Evolutionary conservation across 2,888 invertebrate species (phyloP), one percentile per base, ranked within the genome.

Genomic region (Digitonthophagus gazella): DNA sequence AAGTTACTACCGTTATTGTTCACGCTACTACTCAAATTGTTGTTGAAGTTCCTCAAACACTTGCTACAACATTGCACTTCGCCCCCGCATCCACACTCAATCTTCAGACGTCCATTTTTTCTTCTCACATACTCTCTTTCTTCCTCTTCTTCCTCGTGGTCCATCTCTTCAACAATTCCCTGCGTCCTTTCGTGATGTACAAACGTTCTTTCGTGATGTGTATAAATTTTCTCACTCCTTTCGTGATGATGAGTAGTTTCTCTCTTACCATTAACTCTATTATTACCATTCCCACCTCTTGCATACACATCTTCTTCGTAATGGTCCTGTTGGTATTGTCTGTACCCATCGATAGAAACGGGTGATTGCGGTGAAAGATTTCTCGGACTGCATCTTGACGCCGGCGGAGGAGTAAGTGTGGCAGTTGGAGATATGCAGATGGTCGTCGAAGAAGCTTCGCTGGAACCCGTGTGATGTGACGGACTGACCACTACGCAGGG

Each of bases 401-500:
- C 76, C n/a, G 79, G 78, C 44, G 80, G 76, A 55, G 80, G 76
- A 67, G 80, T 80, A 56, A 80, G 71, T 16, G 81, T 81, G 67
- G 78, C 74, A 14, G 80, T 78, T 44, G 81, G 80, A 15, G 81
- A 81, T 44, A 76, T 71, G 71, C 77, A 77, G 16, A 70, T 67
- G 11, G 78, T 74, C 44, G 76, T 64, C 5, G 76, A 72, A 64
- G 76, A 74, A 63, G 11, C 6, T 8, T 61, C 61, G 18, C 18
- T 61, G 16, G 20, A 18, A 2, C 8, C n/a, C 18, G 11, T 44
- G 28, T 6, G 28, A 44, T 61, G 61, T 19, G 80, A 77, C 58
- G 81, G 80, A 75, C 79, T 80, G 64, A 80, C 72, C 61, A 80
- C 78, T 67, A 80, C 75, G 64, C 79, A 72, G 69, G 81, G 77